These are phyloP conservation scores for Diorhabda sublineata DNA, from an alignment of 1,140 invertebrate genomes.

Conservation along the genomic window DNA sequence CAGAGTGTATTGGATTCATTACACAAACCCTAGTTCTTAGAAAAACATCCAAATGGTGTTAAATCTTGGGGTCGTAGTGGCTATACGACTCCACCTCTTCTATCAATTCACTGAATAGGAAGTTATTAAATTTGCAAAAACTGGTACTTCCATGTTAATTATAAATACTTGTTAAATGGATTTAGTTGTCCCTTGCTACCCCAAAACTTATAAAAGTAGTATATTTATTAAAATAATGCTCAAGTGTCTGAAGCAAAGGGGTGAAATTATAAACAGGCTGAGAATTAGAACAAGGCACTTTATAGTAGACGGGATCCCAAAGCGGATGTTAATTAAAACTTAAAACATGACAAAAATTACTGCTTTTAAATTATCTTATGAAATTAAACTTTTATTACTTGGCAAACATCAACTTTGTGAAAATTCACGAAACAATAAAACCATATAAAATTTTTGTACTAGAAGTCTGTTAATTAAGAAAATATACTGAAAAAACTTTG, in stretches of 20 bases:
- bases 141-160: slow-evolving; percentile 7
- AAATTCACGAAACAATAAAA: slow-evolving; percentile 4
- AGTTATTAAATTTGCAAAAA: too few species aligned
- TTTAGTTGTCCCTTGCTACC: slow-evolving; percentile 14
- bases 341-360: slow-evolving; percentile 37
- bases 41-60: too few species aligned
- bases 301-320: slow-evolving; percentile 30
- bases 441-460: slow-evolving; percentile 7
- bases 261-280: slow-evolving; percentile 33
- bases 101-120: too few species aligned
- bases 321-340: slow-evolving; percentile 36
- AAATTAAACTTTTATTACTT: slow-evolving; percentile 34
- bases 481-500: not conserved
- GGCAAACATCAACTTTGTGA: slow-evolving; percentile 20
- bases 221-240: slow-evolving; percentile 29
- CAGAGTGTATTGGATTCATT: too few species aligned
- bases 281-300: slow-evolving; percentile 36
- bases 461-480: not conserved
- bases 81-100: too few species aligned
- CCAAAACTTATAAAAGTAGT: slow-evolving; percentile 14
- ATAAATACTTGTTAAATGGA: slow-evolving; percentile 14
- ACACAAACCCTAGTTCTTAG: too few species aligned
- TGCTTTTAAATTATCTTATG: slow-evolving; percentile 32
- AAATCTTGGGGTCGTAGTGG: too few species aligned
- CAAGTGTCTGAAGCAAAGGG: slow-evolving; percentile 33